Percentiles rank a stretch among this genome's conserved stretches.
Conservation (phyloP, 1,140 invertebrate genomes). For the Ephestia elutella region DNA sequence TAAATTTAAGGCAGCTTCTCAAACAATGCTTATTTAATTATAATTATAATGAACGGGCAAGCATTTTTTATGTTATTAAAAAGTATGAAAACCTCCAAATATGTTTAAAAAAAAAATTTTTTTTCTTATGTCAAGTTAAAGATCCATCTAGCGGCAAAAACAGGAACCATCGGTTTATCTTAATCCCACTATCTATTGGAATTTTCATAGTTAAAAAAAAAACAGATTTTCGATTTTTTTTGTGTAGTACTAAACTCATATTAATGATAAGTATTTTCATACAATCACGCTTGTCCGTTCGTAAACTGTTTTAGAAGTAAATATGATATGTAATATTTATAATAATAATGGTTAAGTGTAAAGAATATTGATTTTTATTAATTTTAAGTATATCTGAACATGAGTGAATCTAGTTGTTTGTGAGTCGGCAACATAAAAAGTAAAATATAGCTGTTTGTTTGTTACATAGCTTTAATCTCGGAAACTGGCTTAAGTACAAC, state of each 20-base stretch:
- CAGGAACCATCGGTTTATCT: too few relatives aligned
- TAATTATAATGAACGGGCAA: too few relatives aligned
- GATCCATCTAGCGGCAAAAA: neutral
- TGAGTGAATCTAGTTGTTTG: neutral
- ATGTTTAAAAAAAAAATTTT: neutral
- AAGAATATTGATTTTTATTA: constrained; percentile 20
- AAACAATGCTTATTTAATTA: constrained; percentile 1
- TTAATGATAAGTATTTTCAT: neutral
- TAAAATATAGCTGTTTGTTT: too few relatives aligned
- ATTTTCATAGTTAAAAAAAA: too few relatives aligned
- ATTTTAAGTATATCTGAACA: constrained; percentile 7
- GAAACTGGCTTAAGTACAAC: too few relatives aligned
- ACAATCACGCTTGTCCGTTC: neutral
- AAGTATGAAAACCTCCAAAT: too few relatives aligned
- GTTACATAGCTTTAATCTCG: too few relatives aligned
- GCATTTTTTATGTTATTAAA: too few relatives aligned
- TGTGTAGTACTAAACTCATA: too few relatives aligned
- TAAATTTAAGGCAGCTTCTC: constrained; percentile 21
- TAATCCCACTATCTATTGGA: too few relatives aligned
- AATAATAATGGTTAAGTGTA: constrained; percentile 26
- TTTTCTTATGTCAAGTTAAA: too few relatives aligned
- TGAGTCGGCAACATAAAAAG: neutral
- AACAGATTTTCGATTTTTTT: too few relatives aligned
- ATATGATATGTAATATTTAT: constrained; percentile 34
- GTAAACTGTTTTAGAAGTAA: constrained; percentile 8